Evolutionary conservation across 2,888 invertebrate species (phyloP).

Genomic region (Temnothorax unifasciatus): DNA sequence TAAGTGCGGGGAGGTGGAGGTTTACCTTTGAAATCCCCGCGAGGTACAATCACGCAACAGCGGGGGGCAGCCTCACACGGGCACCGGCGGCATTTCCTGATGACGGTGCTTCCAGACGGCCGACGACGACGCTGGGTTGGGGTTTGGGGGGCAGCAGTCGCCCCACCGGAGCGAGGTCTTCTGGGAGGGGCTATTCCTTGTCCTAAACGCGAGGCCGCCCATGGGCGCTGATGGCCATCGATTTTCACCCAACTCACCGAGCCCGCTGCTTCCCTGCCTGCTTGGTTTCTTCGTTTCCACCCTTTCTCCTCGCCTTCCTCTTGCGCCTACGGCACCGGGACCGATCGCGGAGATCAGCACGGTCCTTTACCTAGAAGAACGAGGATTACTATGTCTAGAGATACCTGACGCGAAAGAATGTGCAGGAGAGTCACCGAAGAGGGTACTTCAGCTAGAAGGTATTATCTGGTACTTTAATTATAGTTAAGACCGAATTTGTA

Average conservation of each 20-base stretch:
- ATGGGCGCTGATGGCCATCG: constrained; percentile 91
- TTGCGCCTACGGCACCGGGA: constrained; percentile 49
- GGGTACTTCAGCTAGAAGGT: background rate
- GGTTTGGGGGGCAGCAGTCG: constrained; percentile 92
- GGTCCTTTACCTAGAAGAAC: constrained; percentile 63
- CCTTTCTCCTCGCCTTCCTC: constrained; percentile 53
- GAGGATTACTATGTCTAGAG: background rate
- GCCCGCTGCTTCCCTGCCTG: constrained; percentile 77
- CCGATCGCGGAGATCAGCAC: constrained; percentile 65
- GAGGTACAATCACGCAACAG: constrained; percentile 86
- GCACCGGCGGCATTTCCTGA: constrained; percentile 84
- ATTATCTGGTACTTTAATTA: background rate
- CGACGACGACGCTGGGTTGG: constrained; percentile 81
- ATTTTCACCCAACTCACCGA: constrained; percentile 83
- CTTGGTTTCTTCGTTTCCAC: constrained; percentile 64
- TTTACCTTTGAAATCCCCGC: constrained; percentile 84
- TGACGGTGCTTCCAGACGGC: constrained; percentile 82
- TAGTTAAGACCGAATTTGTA: background rate
- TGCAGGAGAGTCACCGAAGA: background rate
- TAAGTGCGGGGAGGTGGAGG: background rate
- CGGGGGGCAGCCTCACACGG: constrained; percentile 86
- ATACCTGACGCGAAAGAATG: background rate
- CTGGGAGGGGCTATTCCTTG: constrained; percentile 98
- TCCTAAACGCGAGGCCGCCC: constrained; percentile 98
- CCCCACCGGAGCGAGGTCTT: constrained; percentile 98